Evolutionary conservation across 2,113 vertebrate genomes (phyloP), one percentile per base, ranked within the genome.

Genomic region (Gallinago undulata): DNA sequence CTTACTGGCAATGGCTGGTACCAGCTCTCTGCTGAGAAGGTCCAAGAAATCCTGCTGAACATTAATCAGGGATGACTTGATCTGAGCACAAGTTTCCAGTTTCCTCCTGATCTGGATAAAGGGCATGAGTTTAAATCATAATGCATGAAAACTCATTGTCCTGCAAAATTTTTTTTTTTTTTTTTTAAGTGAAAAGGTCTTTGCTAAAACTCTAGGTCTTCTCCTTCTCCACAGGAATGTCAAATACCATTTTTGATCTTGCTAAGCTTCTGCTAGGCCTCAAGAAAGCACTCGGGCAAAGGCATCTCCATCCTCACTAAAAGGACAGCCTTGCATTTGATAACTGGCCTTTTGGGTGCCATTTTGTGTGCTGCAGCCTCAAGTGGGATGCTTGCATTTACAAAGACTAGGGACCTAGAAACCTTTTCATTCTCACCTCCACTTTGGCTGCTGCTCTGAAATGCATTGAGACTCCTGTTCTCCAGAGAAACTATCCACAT

Each of bases 1-100:
- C 84, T 64, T 57, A 17, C 50, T 69, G 88, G 88, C 63, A 77
- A 31, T 35, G 64, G 41, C 60, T 94, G 56, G 64, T 77, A 95
- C 53, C 53, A 85, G 50, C 37, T 66, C 57, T 48, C 30, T 56
- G 31, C 41, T 82, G 62, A 93, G 60, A 79, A 87, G 30, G 47
- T 75, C 73, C 60, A 84, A 75, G 87, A 78, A 87, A 63, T 57
- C 67, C 84, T 84, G 57, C 39, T 84, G 69, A 35, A 63, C 10
- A 1, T 55, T 27, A 5, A 13, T 11, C 47, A 74, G 41, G 66
- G 60, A 50, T 21, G 67, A 69, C 11, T 4, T 27, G 19, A 63
- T 90, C 75, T 0, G 0, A 60, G 78, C 2, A 2, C 53, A 88
- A n/a, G 30, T 35, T 70, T 84, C 48, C 39, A n/a, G 30, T 35